Evolutionary conservation across 2,797 vertebrate genomes (phyloP).

Genomic region (Enteromius thamalakanensis): DNA sequence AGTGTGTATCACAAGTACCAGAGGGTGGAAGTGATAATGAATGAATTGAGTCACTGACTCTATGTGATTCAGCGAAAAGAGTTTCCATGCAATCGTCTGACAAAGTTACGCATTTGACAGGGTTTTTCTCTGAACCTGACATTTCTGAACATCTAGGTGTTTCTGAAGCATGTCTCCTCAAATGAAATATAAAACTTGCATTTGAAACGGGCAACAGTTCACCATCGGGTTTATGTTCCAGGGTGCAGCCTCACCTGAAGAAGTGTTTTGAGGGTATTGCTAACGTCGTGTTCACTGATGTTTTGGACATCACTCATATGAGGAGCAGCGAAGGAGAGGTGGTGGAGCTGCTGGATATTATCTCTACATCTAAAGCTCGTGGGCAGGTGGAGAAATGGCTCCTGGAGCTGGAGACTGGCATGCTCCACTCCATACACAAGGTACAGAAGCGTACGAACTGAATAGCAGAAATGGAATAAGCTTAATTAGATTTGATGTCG

Average conservation of each 20-base stretch:
- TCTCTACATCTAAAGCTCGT: slow-evolving; percentile 86
- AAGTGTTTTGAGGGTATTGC: slow-evolving; percentile 88
- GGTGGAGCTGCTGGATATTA: slow-evolving; percentile 81
- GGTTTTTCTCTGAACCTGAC: background rate
- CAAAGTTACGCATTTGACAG: background rate
- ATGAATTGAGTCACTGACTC: slow-evolving; percentile 3
- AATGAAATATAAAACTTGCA: background rate
- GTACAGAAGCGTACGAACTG: slow-evolving; percentile 62
- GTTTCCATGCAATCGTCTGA: background rate
- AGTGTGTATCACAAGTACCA: background rate
- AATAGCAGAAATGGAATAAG: background rate
- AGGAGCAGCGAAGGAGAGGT: slow-evolving; percentile 88
- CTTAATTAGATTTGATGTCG: background rate
- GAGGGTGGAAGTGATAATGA: slow-evolving; percentile 11
- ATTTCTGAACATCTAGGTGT: background rate
- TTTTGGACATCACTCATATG: slow-evolving; percentile 89
- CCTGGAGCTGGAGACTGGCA: slow-evolving; percentile 82
- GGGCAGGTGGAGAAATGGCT: slow-evolving; percentile 94
- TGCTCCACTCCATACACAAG: slow-evolving; percentile 87
- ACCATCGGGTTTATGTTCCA: slow-evolving; percentile 58
- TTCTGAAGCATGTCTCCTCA: background rate
- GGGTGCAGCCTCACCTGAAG: slow-evolving; percentile 85
- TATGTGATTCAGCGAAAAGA: background rate
- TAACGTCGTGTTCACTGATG: slow-evolving; percentile 85
- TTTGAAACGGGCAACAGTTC: background rate